These are phyloP conservation scores for Tetramorium bicarinatum DNA, from an alignment of 2,888 invertebrate species.

Conservation along the genomic window DNA sequence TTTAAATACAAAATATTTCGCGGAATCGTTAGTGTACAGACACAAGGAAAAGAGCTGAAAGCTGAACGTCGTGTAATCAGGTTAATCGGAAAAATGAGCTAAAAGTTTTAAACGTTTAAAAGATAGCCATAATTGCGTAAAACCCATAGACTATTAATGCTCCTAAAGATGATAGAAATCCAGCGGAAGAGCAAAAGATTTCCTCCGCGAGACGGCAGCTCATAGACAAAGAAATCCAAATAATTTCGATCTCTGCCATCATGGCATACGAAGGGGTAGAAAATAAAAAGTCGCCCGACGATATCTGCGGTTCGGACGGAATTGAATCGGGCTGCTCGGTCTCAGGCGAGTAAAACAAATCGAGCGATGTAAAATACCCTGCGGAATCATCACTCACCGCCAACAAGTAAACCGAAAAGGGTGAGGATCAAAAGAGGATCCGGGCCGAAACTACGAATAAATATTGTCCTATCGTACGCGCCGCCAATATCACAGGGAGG, in stretches of 20 bases:
- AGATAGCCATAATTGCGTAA: neutral
- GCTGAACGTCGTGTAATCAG: slow-evolving; percentile 11
- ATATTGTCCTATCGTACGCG: slow-evolving; percentile 50
- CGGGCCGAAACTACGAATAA: slow-evolving; percentile 56
- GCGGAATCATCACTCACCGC: slow-evolving; percentile 53
- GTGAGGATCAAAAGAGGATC: slow-evolving; percentile 42
- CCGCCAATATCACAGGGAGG: slow-evolving; percentile 42
- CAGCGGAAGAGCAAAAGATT: neutral
- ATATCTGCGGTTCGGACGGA: slow-evolving; percentile 50
- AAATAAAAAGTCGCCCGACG: slow-evolving; percentile 43
- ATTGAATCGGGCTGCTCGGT: slow-evolving; percentile 56
- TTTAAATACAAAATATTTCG: slow-evolving; percentile 72
- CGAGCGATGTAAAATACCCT: slow-evolving; percentile 56
- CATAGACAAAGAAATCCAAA: slow-evolving; percentile 36
- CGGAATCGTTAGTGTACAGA: slow-evolving; percentile 58
- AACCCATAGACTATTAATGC: neutral
- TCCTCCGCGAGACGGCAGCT: neutral
- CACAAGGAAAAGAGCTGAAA: slow-evolving; percentile 21
- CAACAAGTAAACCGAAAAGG: slow-evolving; percentile 47
- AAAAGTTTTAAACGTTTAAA: neutral
- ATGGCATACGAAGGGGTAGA: slow-evolving; percentile 11
- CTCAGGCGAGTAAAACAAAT: slow-evolving; percentile 55
- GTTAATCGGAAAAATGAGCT: slow-evolving; percentile 21
- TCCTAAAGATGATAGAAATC: neutral
- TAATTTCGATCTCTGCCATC: slow-evolving; percentile 28